Evolutionary conservation across 1,140 invertebrate species (phyloP).

Genomic region (Plectus sambesii): DNA sequence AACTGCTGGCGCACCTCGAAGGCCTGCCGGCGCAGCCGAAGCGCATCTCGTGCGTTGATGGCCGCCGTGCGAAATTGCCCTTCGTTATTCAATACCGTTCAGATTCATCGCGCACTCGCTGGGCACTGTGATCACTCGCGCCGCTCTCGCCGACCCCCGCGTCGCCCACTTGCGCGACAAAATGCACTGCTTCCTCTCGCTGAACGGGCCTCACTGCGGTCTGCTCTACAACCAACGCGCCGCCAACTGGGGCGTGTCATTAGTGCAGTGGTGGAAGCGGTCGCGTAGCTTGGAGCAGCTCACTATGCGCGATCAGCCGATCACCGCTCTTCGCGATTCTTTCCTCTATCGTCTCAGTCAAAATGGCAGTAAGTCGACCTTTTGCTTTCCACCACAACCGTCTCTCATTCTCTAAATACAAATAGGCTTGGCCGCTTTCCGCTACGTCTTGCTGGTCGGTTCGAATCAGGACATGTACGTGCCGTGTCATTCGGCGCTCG

Average conservation of each 20-base stretch:
- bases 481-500: conserved; percentile 26
- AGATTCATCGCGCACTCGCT: conserved; percentile 23
- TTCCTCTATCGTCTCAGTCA: conserved; percentile 18
- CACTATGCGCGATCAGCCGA: conserved; percentile 11
- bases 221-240: conserved; percentile 21
- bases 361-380: too few species aligned
- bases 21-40: conserved; percentile 15
- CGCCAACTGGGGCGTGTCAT: conserved; percentile 20
- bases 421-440: background rate
- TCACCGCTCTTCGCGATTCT: conserved; percentile 11
- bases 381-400: too few species aligned
- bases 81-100: conserved; percentile 5
- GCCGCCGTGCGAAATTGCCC: too few species aligned
- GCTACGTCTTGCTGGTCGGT: background rate
- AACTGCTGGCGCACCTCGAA: conserved; percentile 14
- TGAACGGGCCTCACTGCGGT: conserved; percentile 21
- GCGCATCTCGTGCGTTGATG: conserved; percentile 17
- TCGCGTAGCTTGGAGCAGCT: conserved; percentile 21
- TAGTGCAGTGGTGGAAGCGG: conserved; percentile 26
- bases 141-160: conserved; percentile 9
- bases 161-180: conserved; percentile 14
- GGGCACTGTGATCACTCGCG: conserved; percentile 20
- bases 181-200: conserved; percentile 18
- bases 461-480: conserved; percentile 26
- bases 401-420: background rate